These are phyloP conservation scores for Tricholauxania praeusta DNA, from an alignment of 2,888 invertebrate species.

Conservation along the genomic window DNA sequence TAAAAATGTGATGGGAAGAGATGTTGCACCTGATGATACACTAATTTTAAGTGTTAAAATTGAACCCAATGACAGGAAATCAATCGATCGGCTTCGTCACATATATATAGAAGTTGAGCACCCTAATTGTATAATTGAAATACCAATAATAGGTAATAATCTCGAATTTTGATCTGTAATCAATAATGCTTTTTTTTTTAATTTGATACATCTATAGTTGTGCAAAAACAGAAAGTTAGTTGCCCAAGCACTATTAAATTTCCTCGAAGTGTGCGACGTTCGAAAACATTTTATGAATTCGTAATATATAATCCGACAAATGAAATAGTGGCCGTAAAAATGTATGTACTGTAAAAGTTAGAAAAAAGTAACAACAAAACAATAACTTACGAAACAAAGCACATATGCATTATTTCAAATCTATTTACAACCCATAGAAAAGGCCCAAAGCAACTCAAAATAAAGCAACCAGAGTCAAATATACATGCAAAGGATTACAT, in stretches of 20 bases:
- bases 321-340: too few relatives aligned
- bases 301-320: conserved; percentile 53
- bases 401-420: too few relatives aligned
- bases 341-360: background rate
- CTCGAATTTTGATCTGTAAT: too few relatives aligned
- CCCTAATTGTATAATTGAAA: conserved; percentile 57
- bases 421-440: too few relatives aligned
- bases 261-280: conserved; percentile 47
- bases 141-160: conserved; percentile 57
- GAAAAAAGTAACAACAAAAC: conserved; percentile 22
- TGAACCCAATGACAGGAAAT: conserved; percentile 28
- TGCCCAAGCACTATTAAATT: conserved; percentile 43
- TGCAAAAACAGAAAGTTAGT: background rate
- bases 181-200: too few relatives aligned
- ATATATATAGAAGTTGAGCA: conserved; percentile 54
- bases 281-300: conserved; percentile 53
- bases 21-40: conserved; percentile 51
- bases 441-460: too few relatives aligned
- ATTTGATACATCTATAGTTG: background rate
- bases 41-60: conserved; percentile 50
- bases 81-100: conserved; percentile 54
- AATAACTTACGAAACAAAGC: too few relatives aligned
- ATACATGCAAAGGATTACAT: conserved; percentile 41
- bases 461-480: conserved; percentile 16
- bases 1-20: conserved; percentile 44